A percentile compares a stretch with the other conserved stretches of the same genome.
phyloP scores from a whole-genome alignment of 2,113 vertebrate species.

The Gymnocephalus cernua region DNA sequence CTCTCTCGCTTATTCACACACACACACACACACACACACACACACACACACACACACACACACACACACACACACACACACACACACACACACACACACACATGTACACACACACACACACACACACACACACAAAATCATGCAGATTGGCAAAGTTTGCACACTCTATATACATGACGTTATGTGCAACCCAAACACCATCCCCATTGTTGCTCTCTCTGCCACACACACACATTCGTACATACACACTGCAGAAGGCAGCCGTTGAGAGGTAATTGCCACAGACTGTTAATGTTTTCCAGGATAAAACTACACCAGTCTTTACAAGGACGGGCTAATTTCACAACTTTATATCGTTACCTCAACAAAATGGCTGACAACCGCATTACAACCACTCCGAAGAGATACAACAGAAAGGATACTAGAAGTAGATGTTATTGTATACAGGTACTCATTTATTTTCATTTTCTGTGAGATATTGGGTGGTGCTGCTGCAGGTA shows the following conservation, averaged over 20 bases:
- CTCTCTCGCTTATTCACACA: not conserved
- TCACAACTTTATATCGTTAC: constrained; percentile 66
- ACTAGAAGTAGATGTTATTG: not conserved
- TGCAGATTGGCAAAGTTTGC: constrained; percentile 3
- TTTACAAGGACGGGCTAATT: constrained; percentile 76
- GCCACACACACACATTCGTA: constrained; percentile 1
- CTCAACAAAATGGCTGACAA: constrained; percentile 61
- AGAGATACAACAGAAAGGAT: not conserved
- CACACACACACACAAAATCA: constrained; percentile 8
- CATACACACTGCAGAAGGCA: constrained; percentile 57
- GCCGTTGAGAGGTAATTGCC: constrained; percentile 70
- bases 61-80: constrained; percentile 5
- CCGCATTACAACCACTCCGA: constrained; percentile 27
- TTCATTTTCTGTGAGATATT: not conserved
- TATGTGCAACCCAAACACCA: constrained; percentile 21
- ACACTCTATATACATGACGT: constrained; percentile 28
- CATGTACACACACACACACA: constrained; percentile 15
- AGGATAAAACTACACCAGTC: constrained; percentile 68
- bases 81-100: constrained; percentile 18
- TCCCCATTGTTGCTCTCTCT: not conserved
- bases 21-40: not conserved
- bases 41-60: constrained; percentile 11
- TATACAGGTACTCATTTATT: not conserved
- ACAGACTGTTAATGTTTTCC: constrained; percentile 71
- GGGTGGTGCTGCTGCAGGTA: not conserved